Conservation (phyloP, 30 jellyfish, hydroid and myxozoan genomes). For the Nemopilema nomurai region DNA sequence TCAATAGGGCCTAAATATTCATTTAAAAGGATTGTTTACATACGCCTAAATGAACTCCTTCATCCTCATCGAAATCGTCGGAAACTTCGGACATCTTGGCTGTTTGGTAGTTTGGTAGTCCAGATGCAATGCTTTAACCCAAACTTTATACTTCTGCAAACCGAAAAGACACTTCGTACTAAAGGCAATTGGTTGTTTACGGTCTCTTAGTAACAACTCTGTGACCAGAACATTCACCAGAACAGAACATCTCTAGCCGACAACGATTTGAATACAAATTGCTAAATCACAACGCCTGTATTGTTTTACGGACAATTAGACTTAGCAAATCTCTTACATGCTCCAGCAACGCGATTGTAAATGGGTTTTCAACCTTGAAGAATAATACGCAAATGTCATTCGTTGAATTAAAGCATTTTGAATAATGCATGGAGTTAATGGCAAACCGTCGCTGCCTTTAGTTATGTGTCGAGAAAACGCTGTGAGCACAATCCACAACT, state of each 20-base stretch:
- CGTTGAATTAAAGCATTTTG: background rate
- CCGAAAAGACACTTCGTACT: background rate
- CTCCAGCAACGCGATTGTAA: constrained; percentile 23
- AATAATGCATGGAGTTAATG: background rate
- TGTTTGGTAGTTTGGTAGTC: too few relatives aligned
- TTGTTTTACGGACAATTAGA: constrained; percentile 16
- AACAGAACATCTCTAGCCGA: background rate
- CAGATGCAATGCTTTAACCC: background rate
- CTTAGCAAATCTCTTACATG: background rate
- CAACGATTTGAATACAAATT: constrained; percentile 10
- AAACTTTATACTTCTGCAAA: background rate
- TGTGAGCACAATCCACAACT: background rate
- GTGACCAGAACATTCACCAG: background rate
- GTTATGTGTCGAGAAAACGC: background rate
- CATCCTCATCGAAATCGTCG: constrained; percentile 69
- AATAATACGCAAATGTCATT: background rate
- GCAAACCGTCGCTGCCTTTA: background rate
- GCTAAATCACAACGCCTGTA: constrained; percentile 1
- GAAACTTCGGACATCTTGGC: constrained; percentile 56
- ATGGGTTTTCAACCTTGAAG: background rate
- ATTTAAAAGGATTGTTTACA: background rate
- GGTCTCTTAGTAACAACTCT: constrained; percentile 30
- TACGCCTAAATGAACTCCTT: constrained; percentile 71
- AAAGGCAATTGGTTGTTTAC: background rate
- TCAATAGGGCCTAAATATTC: background rate